Evolutionary conservation across 2,113 vertebrate genomes (phyloP), one percentile per base, ranked within the genome.

Genomic region (Thunnus thynnus): DNA sequence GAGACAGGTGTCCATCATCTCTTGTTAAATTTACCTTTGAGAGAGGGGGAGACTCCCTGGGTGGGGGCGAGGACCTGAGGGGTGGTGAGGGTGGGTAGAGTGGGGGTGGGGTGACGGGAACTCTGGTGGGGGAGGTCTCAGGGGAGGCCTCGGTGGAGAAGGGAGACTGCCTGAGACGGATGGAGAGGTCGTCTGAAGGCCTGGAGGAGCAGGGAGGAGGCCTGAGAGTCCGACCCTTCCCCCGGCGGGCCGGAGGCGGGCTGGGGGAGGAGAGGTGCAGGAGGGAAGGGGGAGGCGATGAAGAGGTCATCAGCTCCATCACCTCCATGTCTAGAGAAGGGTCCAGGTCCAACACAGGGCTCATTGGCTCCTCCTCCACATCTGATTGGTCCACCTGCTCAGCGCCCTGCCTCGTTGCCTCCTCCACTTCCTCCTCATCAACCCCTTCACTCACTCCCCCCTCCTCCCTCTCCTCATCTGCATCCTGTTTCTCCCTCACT

Each of bases 111-210:
- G 92, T 88, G 56, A 86, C 1, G 1, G 88, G 72, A 2, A 55
- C 32, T 58, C 88, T 92, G 57, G 13, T 16, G 0, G 93, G 96
- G 1, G 92, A 87, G 8, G 92, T 96, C 11, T 95, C 96, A 0
- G 96, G 95, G 7, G 96, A 92, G 66, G 96, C 94, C 85, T 96
- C 97, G 0, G 96, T 78, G 14, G 95, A 95, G 60, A 95, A 94
- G 2, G 97, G 96, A 73, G 97, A 97, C 90, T 88, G 84, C 0
- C 87, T 90, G n/a, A 96, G 91, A 83, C 96, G 96, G 89, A 73
- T 86, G 2, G 92, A 44, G 30, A 94, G 94, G 65, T 93, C 92
- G 0, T 95, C 89, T 0, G 93, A 84, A 7, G 93, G 79, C 9
- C 92, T 89, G 9, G 92, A 86, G 3, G 93, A 92, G 78, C 84